Conservation (phyloP, 2,797 vertebrate species). For the Channallabes apus region DNA sequence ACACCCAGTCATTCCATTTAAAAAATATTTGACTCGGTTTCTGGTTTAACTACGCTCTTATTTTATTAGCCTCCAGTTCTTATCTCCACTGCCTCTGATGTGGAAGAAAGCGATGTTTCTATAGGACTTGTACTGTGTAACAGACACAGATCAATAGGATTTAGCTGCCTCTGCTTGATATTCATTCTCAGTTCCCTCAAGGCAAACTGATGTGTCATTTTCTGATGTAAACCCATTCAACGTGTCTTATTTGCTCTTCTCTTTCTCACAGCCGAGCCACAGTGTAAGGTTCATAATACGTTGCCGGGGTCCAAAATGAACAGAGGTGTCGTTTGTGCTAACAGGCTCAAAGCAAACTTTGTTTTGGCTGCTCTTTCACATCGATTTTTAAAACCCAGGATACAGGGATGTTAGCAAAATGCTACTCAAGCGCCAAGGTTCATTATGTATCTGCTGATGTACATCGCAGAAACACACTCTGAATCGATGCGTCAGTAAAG, state of each 20-base stretch:
- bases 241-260: conserved; percentile 18
- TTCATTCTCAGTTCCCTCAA: conserved; percentile 15
- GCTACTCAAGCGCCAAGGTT: not conserved
- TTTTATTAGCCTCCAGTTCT: conserved; percentile 15
- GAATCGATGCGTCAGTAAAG: not conserved
- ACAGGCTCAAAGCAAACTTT: conserved; percentile 29
- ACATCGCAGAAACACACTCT: not conserved
- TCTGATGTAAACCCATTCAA: conserved; percentile 25
- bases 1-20: conserved; percentile 54
- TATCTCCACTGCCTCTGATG: conserved; percentile 20
- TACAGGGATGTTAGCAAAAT: not conserved
- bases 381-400: not conserved
- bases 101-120: not conserved
- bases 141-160: conserved; percentile 42
- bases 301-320: conserved; percentile 18
- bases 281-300: conserved; percentile 8
- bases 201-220: conserved; percentile 28
- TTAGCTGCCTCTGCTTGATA: conserved; percentile 29
- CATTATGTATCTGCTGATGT: not conserved
- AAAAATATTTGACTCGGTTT: conserved; percentile 61
- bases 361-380: conserved; percentile 32
- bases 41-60: conserved; percentile 52
- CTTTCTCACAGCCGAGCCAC: not conserved
- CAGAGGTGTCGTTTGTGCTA: conserved; percentile 26
- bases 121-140: conserved; percentile 7